Conservation (phyloP, 2,888 invertebrate genomes). For the Acronicta aceris region DNA sequence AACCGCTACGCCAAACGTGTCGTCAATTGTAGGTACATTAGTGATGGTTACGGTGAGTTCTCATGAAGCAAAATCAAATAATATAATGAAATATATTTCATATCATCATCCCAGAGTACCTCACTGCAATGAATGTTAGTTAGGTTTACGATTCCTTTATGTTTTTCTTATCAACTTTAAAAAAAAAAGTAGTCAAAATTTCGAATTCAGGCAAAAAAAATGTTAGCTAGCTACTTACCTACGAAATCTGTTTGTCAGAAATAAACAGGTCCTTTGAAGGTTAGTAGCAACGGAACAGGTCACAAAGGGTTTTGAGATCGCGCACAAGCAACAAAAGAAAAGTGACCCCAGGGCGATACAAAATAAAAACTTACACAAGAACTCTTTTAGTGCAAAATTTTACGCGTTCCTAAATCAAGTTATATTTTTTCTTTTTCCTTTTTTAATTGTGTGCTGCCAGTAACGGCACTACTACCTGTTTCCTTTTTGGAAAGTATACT, state of each 20-base stretch:
- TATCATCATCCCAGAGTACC: too few relatives aligned
- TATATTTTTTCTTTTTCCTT: neutral
- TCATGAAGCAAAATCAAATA: too few relatives aligned
- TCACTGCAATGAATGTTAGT: too few relatives aligned
- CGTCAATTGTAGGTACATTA: too few relatives aligned
- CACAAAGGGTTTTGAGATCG: slow-evolving; percentile 10
- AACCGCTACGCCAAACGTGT: too few relatives aligned
- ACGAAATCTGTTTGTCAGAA: neutral
- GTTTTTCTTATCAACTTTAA: too few relatives aligned
- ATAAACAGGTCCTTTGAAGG: neutral
- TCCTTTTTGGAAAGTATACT: too few relatives aligned
- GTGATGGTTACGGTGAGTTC: too few relatives aligned
- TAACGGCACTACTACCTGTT: too few relatives aligned
- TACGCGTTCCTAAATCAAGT: neutral
- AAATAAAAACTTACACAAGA: slow-evolving; percentile 9
- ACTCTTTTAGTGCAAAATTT: slow-evolving; percentile 11
- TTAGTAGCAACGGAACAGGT: neutral
- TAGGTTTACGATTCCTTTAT: too few relatives aligned
- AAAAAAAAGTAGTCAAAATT: neutral
- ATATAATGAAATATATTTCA: too few relatives aligned
- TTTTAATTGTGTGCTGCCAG: neutral
- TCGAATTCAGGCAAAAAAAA: neutral
- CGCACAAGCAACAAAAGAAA: slow-evolving; percentile 13
- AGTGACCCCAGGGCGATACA: slow-evolving; percentile 8
- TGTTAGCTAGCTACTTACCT: neutral